Conservation (phyloP, 1,140 invertebrate species). For the Oscheius sp. region DNA sequence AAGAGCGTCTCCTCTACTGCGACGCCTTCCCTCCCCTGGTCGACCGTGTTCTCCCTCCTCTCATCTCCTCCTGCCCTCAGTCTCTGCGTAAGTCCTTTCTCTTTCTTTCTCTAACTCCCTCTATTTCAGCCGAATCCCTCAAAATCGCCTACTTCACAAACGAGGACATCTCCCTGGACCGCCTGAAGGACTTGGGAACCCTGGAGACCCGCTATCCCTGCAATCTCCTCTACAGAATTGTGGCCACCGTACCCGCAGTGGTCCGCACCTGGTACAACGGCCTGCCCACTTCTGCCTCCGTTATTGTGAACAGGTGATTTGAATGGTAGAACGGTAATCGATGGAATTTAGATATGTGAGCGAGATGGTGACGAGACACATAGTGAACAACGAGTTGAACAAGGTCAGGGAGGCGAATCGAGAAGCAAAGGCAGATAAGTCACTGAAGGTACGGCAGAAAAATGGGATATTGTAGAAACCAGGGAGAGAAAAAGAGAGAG, state of each 20-base stretch:
- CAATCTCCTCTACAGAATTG: not conserved
- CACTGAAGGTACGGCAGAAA: not conserved
- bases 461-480: constrained; percentile 7
- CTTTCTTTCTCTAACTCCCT: not conserved
- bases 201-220: too few relatives aligned
- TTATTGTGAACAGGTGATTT: constrained; percentile 11
- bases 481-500: not conserved
- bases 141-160: not conserved
- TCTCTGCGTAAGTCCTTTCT: not conserved
- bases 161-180: not conserved
- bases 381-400: not conserved
- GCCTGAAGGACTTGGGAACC: not conserved
- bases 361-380: not conserved
- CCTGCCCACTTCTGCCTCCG: not conserved
- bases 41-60: not conserved
- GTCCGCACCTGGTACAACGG: constrained; percentile 4
- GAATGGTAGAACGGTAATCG: too few relatives aligned
- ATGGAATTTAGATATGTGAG: not conserved
- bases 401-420: not conserved
- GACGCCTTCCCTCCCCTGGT: not conserved
- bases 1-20: not conserved
- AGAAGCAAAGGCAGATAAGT: not conserved
- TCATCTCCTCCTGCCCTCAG: not conserved
- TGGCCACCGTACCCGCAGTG: not conserved
- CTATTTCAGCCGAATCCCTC: not conserved